phyloP scores from a whole-genome alignment of 2,113 vertebrate species.

The Scomber japonicus region DNA sequence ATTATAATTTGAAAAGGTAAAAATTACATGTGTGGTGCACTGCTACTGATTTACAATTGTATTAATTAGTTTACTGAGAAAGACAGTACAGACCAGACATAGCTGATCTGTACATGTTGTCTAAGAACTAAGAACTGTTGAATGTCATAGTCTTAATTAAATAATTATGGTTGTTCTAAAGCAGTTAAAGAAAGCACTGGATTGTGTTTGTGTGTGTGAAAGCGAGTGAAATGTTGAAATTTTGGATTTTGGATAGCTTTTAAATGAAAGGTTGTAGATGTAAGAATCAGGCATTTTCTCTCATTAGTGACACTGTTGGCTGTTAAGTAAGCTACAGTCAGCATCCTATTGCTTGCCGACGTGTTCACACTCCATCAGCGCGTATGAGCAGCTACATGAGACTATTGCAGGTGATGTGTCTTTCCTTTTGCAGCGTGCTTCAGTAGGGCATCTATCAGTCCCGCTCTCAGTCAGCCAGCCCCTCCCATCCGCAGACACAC shows the following conservation, averaged over 20 bases:
- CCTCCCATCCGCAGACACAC: no score
- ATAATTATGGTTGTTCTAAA: conserved; percentile 2
- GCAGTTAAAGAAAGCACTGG: not conserved
- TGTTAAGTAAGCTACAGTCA: no score
- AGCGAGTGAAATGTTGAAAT: conserved; percentile 31
- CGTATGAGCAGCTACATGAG: no score
- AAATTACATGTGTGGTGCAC: not conserved
- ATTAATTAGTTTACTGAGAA: not conserved
- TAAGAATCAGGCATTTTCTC: no score
- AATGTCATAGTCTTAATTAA: not conserved
- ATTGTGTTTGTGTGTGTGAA: conserved; percentile 3
- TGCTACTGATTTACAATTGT: not conserved
- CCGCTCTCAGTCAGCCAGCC: no score
- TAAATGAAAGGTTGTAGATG: conserved; percentile 9
- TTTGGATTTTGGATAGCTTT: no score
- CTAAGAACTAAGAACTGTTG: not conserved
- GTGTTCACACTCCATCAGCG: no score
- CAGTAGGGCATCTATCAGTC: no score
- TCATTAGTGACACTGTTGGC: no score
- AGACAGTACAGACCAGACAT: not conserved
- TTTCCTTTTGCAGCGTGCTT: no score
- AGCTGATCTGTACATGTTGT: not conserved
- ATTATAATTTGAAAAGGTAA: not conserved
- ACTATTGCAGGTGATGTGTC: no score
- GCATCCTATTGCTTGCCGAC: no score